Evolutionary conservation across 2,113 vertebrate species (phyloP).

Genomic region (Cygnus buccinator): DNA sequence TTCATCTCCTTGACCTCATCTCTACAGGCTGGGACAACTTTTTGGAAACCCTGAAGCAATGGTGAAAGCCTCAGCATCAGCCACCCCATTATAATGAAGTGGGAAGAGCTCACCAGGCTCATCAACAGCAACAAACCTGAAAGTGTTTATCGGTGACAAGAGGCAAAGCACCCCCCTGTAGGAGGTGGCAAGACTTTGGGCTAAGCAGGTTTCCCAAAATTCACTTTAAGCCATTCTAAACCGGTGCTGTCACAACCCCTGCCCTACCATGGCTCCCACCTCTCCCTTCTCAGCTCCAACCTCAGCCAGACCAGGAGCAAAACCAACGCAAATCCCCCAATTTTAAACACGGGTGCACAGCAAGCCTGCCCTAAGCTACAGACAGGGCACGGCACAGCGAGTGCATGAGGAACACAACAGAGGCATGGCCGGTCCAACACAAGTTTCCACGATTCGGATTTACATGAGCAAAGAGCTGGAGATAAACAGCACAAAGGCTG

Average conservation of each 20-base stretch:
- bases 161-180: neutral
- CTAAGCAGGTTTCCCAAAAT: neutral
- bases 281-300: neutral
- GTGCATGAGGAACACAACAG: neutral
- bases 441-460: neutral
- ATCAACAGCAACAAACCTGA: rapidly evolving
- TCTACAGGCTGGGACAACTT: neutral
- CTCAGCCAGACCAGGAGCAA: neutral
- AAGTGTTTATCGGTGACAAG: neutral
- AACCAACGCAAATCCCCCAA: neutral
- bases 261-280: rapidly evolving
- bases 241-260: neutral
- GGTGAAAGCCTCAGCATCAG: neutral
- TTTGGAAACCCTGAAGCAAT: neutral
- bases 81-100: neutral
- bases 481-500: neutral
- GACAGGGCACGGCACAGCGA: rapidly evolving
- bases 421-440: rapidly evolving
- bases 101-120: neutral
- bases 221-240: neutral
- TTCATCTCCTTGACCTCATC: neutral
- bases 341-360: neutral
- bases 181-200: neutral
- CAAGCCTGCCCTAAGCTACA: neutral
- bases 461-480: neutral